Base-by-base conservation (phyloP, 1,140 invertebrate species). In the Belonocnema kinseyi region DNA sequence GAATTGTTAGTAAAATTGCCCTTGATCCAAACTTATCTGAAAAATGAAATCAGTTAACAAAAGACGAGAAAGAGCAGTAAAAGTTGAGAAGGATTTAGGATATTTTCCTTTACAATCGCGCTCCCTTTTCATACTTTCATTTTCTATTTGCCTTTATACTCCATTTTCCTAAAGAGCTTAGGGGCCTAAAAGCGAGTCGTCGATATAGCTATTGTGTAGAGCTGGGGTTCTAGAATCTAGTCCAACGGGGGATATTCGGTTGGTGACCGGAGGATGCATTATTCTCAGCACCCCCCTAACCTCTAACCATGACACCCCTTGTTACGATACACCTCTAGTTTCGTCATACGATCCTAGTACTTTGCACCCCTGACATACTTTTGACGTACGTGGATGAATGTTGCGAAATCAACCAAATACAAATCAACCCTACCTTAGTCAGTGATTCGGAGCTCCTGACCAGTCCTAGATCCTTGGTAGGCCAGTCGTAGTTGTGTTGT, bases 401-500 rank as follows among this genome's bases (percentile, higher is more conserved):
- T 85, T 77, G 79, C 75, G 50, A 80, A 74, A 79, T 79, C 75
- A 73, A 66, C 80, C 75, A 79, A 52, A 79, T 70, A 79, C 78
- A 73, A 73, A 72, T 76, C 75, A 79, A 53, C 13, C 3, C 19
- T 5, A 77, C 78, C 73, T 66, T 72, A 26, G 17, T 12, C 33
- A 13, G 58, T 66, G 51, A 53, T 71, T 58, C 19, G 16, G 26
- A 76, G 74, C 88, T 89, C 85, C 81, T 87, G 11, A 40, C 52
- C 10, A 33, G 77, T 89, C 77, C 85, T 90, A 85, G 33, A 75
- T n/a, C 75, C 89, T 89, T 88, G 88, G 54, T 89, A 85, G 19
- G 21, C 21, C 72, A 76, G 80, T 85, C 83, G 86, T 87, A 85
- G 74, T 85, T 88, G 85, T 87, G 86, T 88, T 87, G 88, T 83